Percentiles rank a stretch among this genome's conserved stretches.
phyloP scores from a whole-genome alignment of 2,797 vertebrate species.

The Tapera naevia region DNA sequence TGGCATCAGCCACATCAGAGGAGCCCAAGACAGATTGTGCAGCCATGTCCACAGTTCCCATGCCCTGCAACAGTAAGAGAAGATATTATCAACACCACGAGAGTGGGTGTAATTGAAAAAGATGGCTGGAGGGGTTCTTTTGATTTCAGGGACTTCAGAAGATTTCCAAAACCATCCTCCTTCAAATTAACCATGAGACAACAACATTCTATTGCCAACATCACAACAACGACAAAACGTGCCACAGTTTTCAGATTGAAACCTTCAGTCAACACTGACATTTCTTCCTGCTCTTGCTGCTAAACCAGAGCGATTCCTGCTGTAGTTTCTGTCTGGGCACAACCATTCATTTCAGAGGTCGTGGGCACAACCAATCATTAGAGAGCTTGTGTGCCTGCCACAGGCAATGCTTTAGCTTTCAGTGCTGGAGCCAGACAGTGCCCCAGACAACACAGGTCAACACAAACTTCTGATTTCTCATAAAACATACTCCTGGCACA shows the following conservation, averaged over 20 bases:
- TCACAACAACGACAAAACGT: not conserved
- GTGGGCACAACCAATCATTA: not conserved
- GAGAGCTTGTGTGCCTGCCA: not conserved
- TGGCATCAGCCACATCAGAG: not conserved
- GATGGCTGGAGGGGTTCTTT: too few species aligned
- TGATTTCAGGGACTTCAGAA: not conserved
- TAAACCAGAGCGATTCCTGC: not conserved
- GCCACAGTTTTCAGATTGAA: not conserved
- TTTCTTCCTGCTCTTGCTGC: not conserved
- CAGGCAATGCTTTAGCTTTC: not conserved
- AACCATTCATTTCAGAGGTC: not conserved
- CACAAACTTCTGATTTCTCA: not conserved
- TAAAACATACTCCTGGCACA: not conserved
- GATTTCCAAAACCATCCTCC: not conserved
- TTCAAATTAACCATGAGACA: not conserved
- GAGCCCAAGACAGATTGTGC: not conserved
- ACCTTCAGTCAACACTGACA: not conserved
- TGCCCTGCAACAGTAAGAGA: conserved; percentile 2
- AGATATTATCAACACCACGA: not conserved
- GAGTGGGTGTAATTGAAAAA: accelerated
- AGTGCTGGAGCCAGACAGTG: not conserved
- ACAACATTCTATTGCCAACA: not conserved
- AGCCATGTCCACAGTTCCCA: not conserved
- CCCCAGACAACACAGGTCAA: not conserved
- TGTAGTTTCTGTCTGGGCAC: not conserved